These are phyloP conservation scores for Perdita meconis DNA, from an alignment of 2,888 invertebrate genomes.

Conservation along the genomic window DNA sequence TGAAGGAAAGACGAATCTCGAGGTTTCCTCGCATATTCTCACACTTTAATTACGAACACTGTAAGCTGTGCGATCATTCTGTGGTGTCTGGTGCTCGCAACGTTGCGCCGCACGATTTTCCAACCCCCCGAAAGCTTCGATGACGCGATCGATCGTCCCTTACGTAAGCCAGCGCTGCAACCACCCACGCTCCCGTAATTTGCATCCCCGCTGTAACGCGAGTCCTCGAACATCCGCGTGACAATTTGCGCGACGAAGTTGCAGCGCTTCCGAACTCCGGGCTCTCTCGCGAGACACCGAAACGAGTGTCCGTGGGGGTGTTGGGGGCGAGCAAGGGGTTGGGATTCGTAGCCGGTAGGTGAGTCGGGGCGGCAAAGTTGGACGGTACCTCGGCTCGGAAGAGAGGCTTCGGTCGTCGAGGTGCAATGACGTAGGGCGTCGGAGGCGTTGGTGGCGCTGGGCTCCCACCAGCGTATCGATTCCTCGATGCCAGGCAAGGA, in stretches of 20 bases:
- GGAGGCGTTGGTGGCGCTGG: conserved; percentile 82
- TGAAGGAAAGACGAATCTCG: background rate
- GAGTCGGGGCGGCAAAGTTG: conserved; percentile 62
- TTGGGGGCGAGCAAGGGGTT: background rate
- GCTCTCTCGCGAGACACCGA: background rate
- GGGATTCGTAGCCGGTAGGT: conserved; percentile 16
- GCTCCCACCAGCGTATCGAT: conserved; percentile 82
- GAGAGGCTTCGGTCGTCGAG: conserved; percentile 74
- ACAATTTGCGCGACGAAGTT: conserved; percentile 2
- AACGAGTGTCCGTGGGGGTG: background rate
- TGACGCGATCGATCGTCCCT: too few relatives aligned
- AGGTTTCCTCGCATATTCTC: background rate
- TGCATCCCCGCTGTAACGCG: conserved; percentile 10
- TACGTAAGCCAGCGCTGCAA: conserved; percentile 6
- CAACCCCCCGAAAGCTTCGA: too few relatives aligned
- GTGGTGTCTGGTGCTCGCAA: too few relatives aligned
- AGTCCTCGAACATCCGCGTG: background rate
- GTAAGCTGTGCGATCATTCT: too few relatives aligned
- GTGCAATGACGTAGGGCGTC: conserved; percentile 82
- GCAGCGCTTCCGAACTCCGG: background rate
- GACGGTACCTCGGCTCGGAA: conserved; percentile 38
- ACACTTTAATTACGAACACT: too few relatives aligned
- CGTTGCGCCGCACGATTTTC: too few relatives aligned
- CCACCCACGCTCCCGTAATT: background rate
- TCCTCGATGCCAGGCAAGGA: conserved; percentile 79